Evolutionary conservation across 2,888 invertebrate genomes (phyloP), one percentile per base, ranked within the genome.

Genomic region (Trissolcus brochymenae): DNA sequence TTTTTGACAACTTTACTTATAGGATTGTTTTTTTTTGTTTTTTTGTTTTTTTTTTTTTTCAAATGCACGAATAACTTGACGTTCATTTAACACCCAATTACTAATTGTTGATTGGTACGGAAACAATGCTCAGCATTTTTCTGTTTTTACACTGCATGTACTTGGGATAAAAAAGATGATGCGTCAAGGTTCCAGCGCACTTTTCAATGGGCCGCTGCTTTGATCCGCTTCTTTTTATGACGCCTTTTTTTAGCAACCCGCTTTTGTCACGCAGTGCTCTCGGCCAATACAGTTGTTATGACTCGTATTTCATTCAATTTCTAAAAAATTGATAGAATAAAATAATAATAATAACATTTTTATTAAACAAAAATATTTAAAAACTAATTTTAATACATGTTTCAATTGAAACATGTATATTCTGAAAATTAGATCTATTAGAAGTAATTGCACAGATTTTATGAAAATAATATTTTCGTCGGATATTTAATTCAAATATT

Each of bases 221-320:
- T 64, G 72, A 77, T 68, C n/a, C 77, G 77, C 66, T 61, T 19
- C 66, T 67, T 74, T 74, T 74, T 74, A 41, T 49, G 60, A 43
- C 35, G n/a, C 1, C 55, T 40, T 67, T 74, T 73, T 66, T 74
- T 64, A 19, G 14, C 9, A 16, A 40, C 35, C 60, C 16, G 41
- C 55, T 35, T 40, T 53, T 71, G 56, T 66, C 11, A 55, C 16
- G 29, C 46, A 46, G 6, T 14, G 43, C 3, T 25, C 25, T 25
- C 25, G 25, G 25, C 25, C 25, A 6, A 2, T 25, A 21, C 4
- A 25, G 4, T 25, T 25, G 25, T 25, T 25, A 25, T 25, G 6
- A 25, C 25, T 4, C 4, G 25, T 25, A 25, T 25, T 19, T 19
- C 19, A 2, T 19, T 19, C 19, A 19, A 19, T 19, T 19, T 2